These are phyloP conservation scores for Trichogramma pretiosum DNA, from an alignment of 1,140 invertebrate species.

Conservation along the genomic window DNA sequence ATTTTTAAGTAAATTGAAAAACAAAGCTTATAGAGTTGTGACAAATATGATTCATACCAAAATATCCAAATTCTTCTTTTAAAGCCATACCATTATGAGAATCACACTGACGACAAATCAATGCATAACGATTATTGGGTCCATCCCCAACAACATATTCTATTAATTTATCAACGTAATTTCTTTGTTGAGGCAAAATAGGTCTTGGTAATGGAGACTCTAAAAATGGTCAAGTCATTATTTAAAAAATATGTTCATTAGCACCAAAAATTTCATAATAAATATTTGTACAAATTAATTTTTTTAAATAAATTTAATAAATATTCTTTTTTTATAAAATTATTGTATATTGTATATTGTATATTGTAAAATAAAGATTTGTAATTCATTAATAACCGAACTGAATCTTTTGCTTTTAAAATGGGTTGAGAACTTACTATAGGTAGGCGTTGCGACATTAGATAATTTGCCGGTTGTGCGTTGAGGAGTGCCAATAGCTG, in stretches of 20 bases:
- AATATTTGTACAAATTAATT: conserved; percentile 14
- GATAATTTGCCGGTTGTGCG: conserved; percentile 23
- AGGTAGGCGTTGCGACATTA: conserved; percentile 24
- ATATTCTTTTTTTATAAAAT: conserved; percentile 8
- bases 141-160: conserved; percentile 95
- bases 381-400: too few species aligned
- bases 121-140: conserved; percentile 84
- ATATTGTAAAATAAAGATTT: too few species aligned
- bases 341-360: too few species aligned
- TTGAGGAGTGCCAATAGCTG: conserved; percentile 18
- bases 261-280: conserved; percentile 1
- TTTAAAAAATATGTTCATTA: not conserved
- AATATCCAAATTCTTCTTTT: conserved; percentile 91
- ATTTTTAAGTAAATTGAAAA: not conserved
- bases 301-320: conserved; percentile 4
- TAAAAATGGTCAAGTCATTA: too few species aligned
- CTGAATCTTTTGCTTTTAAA: too few species aligned
- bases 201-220: conserved; percentile 42
- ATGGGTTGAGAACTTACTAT: conserved; percentile 32
- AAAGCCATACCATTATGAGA: conserved; percentile 97
- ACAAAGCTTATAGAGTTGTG: not conserved
- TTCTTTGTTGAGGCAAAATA: conserved; percentile 52
- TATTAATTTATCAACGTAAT: conserved; percentile 75
- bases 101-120: conserved; percentile 85
- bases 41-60: conserved; percentile 49